Evolutionary conservation across 1,140 invertebrate genomes (phyloP).

Genomic region (Notospermus geniculatus): DNA sequence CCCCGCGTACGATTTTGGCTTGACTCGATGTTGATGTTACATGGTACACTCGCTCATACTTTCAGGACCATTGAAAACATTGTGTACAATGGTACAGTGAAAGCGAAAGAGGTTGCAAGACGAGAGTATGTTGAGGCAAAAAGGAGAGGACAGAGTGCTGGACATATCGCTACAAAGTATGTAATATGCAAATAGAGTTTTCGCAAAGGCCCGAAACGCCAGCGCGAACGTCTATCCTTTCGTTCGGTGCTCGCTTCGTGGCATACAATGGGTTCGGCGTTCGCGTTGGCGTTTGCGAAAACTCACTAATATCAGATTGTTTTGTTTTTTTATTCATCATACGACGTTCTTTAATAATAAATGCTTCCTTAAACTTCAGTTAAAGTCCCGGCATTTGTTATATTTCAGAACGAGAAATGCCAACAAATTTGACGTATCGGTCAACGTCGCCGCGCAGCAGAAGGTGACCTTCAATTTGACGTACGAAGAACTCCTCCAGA

Average conservation of each 20-base stretch:
- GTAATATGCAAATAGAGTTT: conserved; percentile 1
- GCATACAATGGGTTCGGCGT: too few relatives aligned
- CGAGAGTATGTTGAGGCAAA: conserved; percentile 34
- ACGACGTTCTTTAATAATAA: too few relatives aligned
- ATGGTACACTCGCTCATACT: conserved; percentile 5
- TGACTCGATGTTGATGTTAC: too few relatives aligned
- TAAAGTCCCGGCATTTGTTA: too few relatives aligned
- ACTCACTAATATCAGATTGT: too few relatives aligned
- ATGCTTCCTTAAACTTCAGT: too few relatives aligned
- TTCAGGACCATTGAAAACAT: conserved; percentile 37
- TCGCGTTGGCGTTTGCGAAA: too few relatives aligned
- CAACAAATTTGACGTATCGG: conserved; percentile 39
- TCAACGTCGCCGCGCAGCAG: conserved; percentile 35
- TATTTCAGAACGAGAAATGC: conserved; percentile 34
- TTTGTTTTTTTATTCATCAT: too few relatives aligned
- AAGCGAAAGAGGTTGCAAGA: conserved; percentile 38
- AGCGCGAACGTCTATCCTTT: too few relatives aligned
- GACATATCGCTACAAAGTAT: conserved; percentile 31
- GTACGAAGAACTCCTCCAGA: conserved; percentile 30
- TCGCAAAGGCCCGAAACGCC: too few relatives aligned
- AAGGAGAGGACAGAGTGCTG: conserved; percentile 32
- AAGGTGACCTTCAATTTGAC: conserved; percentile 31
- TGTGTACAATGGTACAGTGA: conserved; percentile 34
- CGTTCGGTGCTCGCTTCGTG: too few relatives aligned
- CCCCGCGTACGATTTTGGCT: too few relatives aligned